Base-by-base conservation (phyloP, 2,797 vertebrate species). In the Fundulus diaphanus region DNA sequence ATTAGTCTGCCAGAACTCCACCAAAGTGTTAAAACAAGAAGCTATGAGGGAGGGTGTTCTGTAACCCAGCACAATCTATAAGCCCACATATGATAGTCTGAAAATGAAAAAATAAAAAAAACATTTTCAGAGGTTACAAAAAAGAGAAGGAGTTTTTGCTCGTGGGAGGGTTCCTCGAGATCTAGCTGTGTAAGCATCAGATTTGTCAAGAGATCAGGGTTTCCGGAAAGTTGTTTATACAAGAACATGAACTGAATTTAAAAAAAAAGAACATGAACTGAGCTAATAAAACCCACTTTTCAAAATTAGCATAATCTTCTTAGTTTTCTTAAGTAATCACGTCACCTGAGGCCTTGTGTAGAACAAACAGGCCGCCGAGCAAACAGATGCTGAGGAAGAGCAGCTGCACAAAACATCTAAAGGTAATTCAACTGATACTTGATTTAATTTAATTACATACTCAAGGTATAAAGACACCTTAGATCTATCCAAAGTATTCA, bases 211-310 rank as follows among this genome's bases (percentile, higher is more conserved):
- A 66, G 63, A 66, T 66, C 24, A n/a, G 63, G 37, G 13, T 24
- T 15, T 16, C 27, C n/a, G 63, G 63, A 13, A 6, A n/a, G 27
- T 40, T 66, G 37, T 66, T 66, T 16, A 44, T 66, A 37, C 63
- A 66, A 66, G 13, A 66, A 66, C 63, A 66, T 66, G 24, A 66
- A 44, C 24, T 44, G 24, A 66, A n/a, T n/a, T n/a, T n/a, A n/a
- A n/a, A n/a, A n/a, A n/a, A n/a, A n/a, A 66, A 66, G 13, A 66
- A 66, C 63, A 66, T 66, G 24, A 66, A 44, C 24, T 44, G 24
- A 66, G 37, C 37, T 66, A 27, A 42, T 66, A 66, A 66, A 42
- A 44, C 2, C 63, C 37, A n/a, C 37, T 66, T 66, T 44, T 44
- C 7, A 0, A 66, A 66, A 66, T 66, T 66, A n/a, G 63, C 37